These are phyloP conservation scores for Channallabes apus DNA, from an alignment of 2,797 vertebrate genomes.

Conservation along the genomic window DNA sequence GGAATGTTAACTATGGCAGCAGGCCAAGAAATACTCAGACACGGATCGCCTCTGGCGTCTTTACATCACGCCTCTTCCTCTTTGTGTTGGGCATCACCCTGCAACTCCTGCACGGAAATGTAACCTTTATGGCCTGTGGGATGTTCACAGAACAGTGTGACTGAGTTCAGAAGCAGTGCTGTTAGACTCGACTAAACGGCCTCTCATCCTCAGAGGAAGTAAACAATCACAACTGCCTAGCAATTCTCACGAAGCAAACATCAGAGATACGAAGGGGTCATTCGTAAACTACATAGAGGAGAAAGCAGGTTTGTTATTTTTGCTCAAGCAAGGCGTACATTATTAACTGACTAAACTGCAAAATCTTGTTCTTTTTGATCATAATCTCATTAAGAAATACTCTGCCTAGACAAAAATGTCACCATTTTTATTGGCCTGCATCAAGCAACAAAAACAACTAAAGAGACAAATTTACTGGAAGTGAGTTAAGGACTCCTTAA, in stretches of 20 bases:
- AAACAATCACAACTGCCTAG: constrained; percentile 21
- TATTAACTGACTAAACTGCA: neutral
- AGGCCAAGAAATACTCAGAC: constrained; percentile 64
- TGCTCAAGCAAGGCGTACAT: neutral
- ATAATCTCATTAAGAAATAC: neutral
- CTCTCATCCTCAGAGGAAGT: constrained; percentile 19
- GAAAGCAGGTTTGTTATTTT: neutral
- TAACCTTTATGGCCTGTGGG: neutral
- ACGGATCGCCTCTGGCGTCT: constrained; percentile 44
- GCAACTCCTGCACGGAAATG: constrained; percentile 45
- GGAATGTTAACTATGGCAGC: constrained; percentile 76
- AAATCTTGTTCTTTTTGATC: too few relatives aligned
- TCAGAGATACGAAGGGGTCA: neutral
- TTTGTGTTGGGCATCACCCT: constrained; percentile 55
- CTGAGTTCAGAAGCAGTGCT: constrained; percentile 17
- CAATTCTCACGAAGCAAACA: constrained; percentile 16
- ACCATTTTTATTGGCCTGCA: too few relatives aligned
- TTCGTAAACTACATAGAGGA: neutral
- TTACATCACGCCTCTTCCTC: constrained; percentile 58
- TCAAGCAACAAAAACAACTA: too few relatives aligned
- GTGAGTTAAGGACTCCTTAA: too few relatives aligned
- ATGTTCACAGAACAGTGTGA: constrained; percentile 29
- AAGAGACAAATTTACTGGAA: too few relatives aligned
- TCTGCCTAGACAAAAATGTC: too few relatives aligned
- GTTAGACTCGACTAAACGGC: constrained; percentile 19